These are phyloP conservation scores for Arothron firmamentum DNA, from an alignment of 2,113 vertebrate genomes.

Conservation along the genomic window DNA sequence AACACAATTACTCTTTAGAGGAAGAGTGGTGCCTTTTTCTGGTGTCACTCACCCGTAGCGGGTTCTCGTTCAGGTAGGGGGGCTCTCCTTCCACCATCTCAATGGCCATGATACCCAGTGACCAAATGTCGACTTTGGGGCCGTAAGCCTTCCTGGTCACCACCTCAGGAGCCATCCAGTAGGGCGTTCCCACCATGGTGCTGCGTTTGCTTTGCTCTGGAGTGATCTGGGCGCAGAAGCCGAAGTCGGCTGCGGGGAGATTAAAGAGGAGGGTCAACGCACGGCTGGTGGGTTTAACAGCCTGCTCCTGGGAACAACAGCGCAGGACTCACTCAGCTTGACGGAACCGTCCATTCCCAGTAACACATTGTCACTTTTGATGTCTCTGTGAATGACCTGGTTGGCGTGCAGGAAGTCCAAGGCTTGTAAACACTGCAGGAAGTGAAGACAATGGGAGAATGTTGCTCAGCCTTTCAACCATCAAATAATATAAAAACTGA, in stretches of 20 bases:
- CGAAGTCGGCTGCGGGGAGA: conserved; percentile 86
- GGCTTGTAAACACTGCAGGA: conserved; percentile 90
- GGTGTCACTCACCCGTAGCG: conserved; percentile 84
- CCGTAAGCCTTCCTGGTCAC: conserved; percentile 97
- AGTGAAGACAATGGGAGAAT: background rate
- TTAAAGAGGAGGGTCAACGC: background rate
- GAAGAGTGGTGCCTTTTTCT: background rate
- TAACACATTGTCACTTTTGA: conserved; percentile 98
- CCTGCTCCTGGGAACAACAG: background rate
- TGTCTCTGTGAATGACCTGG: conserved; percentile 98
- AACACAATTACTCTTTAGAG: background rate
- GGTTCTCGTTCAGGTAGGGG: conserved; percentile 98
- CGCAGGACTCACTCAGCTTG: conserved; percentile 89
- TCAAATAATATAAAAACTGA: background rate
- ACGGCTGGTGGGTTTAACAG: background rate
- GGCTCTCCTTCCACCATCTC: conserved; percentile 99
- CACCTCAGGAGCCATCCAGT: conserved; percentile 99
- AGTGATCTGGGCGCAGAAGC: conserved; percentile 98
- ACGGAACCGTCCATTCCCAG: conserved; percentile 98
- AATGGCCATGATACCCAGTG: conserved; percentile 97
- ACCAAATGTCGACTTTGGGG: conserved; percentile 98
- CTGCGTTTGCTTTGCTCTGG: conserved; percentile 98
- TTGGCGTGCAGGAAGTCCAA: conserved; percentile 97
- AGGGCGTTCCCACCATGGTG: conserved; percentile 98
- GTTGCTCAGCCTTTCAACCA: background rate